phyloP scores from a whole-genome alignment of 2,888 invertebrate genomes.

The Eupsilia transversa region DNA sequence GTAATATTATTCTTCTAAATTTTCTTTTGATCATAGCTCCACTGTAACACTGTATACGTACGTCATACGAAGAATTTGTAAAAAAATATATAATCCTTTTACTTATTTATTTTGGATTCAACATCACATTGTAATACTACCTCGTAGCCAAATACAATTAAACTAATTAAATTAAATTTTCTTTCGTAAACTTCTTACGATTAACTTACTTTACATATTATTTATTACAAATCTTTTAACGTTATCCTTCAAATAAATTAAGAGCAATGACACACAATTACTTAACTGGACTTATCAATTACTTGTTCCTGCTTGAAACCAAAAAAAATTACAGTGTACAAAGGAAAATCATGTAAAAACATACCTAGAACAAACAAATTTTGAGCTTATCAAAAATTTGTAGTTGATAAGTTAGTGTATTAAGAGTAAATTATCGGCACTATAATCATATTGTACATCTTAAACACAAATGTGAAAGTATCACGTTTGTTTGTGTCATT shows the following conservation, averaged over 20 bases:
- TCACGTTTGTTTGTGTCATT: constrained; percentile 50
- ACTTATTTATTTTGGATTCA: constrained; percentile 41
- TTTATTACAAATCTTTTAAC: constrained; percentile 36
- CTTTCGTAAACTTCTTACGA: constrained; percentile 9
- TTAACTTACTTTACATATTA: constrained; percentile 9
- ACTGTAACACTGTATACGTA: constrained; percentile 37
- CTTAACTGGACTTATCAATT: constrained; percentile 52
- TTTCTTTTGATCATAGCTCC: constrained; percentile 44
- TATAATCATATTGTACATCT: constrained; percentile 45
- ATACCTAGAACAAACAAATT: constrained; percentile 74
- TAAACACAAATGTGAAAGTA: constrained; percentile 41
- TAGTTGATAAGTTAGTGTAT: constrained; percentile 61
- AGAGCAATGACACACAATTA: constrained; percentile 52
- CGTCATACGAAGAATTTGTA: constrained; percentile 27
- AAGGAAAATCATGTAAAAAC: constrained; percentile 65
- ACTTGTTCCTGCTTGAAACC: constrained; percentile 78
- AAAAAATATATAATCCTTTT: constrained; percentile 13
- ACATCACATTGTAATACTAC: constrained; percentile 49
- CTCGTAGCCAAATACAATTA: constrained; percentile 59
- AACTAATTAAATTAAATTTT: constrained; percentile 10
- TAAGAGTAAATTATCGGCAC: constrained; percentile 48
- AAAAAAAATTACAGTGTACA: constrained; percentile 74
- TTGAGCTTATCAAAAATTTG: constrained; percentile 68
- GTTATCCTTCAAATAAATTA: constrained; percentile 22
- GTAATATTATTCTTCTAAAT: constrained; percentile 26